phyloP scores from a whole-genome alignment of 2,113 vertebrate species.

The Mirza zaza region DNA sequence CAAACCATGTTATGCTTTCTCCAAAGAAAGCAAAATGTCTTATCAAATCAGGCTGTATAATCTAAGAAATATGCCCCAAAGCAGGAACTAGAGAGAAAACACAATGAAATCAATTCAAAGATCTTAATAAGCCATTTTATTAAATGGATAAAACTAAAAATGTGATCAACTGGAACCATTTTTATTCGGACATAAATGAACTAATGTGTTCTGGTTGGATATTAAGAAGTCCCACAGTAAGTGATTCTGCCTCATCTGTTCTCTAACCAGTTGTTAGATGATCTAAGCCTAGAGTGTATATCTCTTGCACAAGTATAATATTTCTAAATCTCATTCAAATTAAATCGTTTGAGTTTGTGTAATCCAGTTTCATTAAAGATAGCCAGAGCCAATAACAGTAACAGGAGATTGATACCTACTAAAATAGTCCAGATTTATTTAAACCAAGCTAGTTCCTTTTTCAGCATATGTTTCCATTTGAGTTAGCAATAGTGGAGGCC shows the following conservation, averaged over 20 bases:
- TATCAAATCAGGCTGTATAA: neutral
- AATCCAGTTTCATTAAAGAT: neutral
- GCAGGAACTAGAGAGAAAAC: neutral
- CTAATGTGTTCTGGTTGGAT: neutral
- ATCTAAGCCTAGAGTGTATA: neutral
- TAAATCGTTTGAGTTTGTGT: neutral
- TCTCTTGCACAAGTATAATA: neutral
- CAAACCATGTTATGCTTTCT: neutral
- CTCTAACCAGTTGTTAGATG: neutral
- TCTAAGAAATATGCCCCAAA: neutral
- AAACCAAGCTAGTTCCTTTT: neutral
- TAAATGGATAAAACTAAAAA: neutral
- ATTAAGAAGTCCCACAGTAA: neutral
- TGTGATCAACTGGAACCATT: neutral
- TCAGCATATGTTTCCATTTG: neutral
- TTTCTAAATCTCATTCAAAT: slow-evolving; percentile 4
- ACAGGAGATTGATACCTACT: neutral
- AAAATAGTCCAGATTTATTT: neutral
- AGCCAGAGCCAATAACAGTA: neutral
- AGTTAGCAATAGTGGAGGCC: neutral
- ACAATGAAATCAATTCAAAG: neutral
- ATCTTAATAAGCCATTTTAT: neutral
- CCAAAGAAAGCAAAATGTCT: neutral
- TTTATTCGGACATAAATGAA: neutral
- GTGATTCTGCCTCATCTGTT: neutral